Conservation (phyloP, 1,140 invertebrate species). For the Palaemon carinicauda region DNA sequence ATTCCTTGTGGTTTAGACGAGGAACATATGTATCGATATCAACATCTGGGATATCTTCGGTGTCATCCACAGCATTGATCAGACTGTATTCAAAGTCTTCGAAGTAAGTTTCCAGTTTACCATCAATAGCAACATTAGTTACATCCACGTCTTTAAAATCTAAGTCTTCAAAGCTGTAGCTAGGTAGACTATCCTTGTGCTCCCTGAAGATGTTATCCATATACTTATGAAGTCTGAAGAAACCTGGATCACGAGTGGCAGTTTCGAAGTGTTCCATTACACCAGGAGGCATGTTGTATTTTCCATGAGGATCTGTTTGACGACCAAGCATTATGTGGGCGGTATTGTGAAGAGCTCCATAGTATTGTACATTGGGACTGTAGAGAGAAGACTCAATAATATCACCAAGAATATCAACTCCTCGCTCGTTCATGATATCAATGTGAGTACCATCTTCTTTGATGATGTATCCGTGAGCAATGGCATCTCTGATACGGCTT, state of each 20-base stretch:
- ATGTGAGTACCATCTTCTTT: neutral
- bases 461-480: neutral
- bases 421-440: neutral
- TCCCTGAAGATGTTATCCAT: constrained; percentile 19
- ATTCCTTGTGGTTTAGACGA: no score
- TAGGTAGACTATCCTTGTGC: no score
- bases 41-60: neutral
- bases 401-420: neutral
- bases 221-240: constrained; percentile 15
- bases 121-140: neutral
- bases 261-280: constrained; percentile 27
- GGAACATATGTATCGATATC: no score
- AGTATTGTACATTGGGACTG: no score
- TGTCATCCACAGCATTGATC: neutral
- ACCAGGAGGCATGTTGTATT: constrained; percentile 11
- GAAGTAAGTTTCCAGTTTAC: neutral
- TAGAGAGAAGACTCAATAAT: no score
- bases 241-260: neutral
- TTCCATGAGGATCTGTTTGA: neutral
- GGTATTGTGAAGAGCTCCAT: no score
- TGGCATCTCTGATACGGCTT: neutral
- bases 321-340: no score
- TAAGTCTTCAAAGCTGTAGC: no score
- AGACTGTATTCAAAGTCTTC: constrained; percentile 1
- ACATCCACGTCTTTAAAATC: neutral